These are phyloP conservation scores for Hestina assimilis DNA, from an alignment of 1,140 invertebrate species.

Conservation along the genomic window DNA sequence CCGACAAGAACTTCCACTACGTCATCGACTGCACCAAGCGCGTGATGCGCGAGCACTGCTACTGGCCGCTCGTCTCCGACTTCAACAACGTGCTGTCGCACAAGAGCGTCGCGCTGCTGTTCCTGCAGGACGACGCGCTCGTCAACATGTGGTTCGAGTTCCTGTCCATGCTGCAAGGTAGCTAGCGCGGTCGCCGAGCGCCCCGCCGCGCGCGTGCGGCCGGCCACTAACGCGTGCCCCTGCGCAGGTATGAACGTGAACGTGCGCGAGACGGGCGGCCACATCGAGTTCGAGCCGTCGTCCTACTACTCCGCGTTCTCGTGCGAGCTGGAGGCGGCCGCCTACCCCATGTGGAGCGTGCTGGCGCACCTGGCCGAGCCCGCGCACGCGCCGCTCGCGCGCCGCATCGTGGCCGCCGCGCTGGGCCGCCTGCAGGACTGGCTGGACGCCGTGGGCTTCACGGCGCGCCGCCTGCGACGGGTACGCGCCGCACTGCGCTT, in stretches of 20 bases:
- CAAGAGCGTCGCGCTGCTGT: constrained; percentile 91
- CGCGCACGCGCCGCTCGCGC: constrained; percentile 85
- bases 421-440: constrained; percentile 89
- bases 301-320: constrained; percentile 98
- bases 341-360: constrained; percentile 98
- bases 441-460: constrained; percentile 90
- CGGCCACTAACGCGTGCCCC: not conserved
- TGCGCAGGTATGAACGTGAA: constrained; percentile 98
- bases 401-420: constrained; percentile 86
- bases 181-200: not conserved
- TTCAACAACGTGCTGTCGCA: constrained; percentile 98
- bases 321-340: constrained; percentile 96
- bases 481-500: constrained; percentile 81
- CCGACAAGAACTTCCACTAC: constrained; percentile 88
- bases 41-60: constrained; percentile 98
- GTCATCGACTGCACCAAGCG: constrained; percentile 95
- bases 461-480: constrained; percentile 81
- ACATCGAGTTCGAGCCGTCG: constrained; percentile 98
- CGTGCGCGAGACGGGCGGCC: constrained; percentile 90
- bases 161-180: constrained; percentile 94
- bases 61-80: constrained; percentile 98
- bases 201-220: not conserved
- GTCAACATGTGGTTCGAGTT: constrained; percentile 97
- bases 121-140: constrained; percentile 91
- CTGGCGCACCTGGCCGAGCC: constrained; percentile 90